Conservation (phyloP, 1,140 invertebrate genomes). For the Camponotus vicinus region DNA sequence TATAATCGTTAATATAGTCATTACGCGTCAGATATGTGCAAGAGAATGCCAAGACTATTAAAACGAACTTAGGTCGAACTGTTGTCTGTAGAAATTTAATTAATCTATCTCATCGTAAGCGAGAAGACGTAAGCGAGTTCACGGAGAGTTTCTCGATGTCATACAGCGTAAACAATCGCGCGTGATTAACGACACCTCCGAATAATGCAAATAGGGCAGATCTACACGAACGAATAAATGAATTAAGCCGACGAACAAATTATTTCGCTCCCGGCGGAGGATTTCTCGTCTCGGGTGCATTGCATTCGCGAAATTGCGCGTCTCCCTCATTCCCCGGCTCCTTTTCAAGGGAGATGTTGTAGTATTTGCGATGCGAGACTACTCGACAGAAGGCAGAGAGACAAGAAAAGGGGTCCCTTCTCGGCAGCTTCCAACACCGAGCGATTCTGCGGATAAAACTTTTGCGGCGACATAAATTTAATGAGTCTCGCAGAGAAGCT, state of each 20-base stretch:
- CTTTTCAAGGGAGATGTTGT: neutral
- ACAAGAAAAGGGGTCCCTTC: slow-evolving; percentile 10
- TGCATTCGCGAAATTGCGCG: slow-evolving; percentile 26
- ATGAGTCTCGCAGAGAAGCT: slow-evolving; percentile 73
- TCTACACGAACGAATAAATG: slow-evolving; percentile 41
- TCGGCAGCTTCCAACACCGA: neutral
- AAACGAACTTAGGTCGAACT: too few relatives aligned
- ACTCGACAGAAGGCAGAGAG: slow-evolving; percentile 14
- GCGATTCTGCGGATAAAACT: slow-evolving; percentile 50
- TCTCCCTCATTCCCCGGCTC: neutral
- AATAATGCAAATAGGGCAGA: slow-evolving; percentile 45
- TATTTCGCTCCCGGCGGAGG: slow-evolving; percentile 12
- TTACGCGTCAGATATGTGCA: neutral
- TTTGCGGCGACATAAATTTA: slow-evolving; percentile 71
- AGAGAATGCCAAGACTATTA: neutral
- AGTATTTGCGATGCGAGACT: slow-evolving; percentile 29
- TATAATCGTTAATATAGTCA: neutral
- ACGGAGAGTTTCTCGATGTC: slow-evolving; percentile 13
- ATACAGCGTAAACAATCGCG: slow-evolving; percentile 35
- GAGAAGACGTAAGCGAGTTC: neutral
- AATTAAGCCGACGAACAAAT: slow-evolving; percentile 48
- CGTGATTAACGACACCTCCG: slow-evolving; percentile 42
- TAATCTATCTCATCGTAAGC: neutral
- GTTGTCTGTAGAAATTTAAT: slow-evolving; percentile 16
- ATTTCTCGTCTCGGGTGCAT: neutral